Base-by-base conservation (phyloP, 1,140 invertebrate species). In the Battus philenor region DNA sequence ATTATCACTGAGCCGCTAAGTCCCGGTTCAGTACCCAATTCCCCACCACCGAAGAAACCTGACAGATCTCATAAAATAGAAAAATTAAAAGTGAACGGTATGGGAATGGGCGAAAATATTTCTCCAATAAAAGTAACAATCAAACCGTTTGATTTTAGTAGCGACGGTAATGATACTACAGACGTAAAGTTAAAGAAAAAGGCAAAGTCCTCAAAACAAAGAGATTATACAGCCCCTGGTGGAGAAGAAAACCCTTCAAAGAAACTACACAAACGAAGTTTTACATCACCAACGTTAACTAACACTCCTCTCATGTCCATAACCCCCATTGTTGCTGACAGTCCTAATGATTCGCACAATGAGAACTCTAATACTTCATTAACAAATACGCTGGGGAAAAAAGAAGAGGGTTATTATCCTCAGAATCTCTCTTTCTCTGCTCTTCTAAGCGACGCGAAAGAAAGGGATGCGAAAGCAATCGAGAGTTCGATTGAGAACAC, bases 61-160 rank as follows among this genome's bases (percentile, higher is more conserved):
- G 68, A 75, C 3, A 79, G 65, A 67, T 29, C 54, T 0, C 63
- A 62, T n/a, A 84, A 76, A 59, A 30, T 44, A 5, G 70, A 77
- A 4, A 79, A 69, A 44, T 17, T 54, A 1, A 59, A 68, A 44
- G 18, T 22, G 0, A 65, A 30, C 9, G 47, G 66, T 53, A 18
- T 60, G 4, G 43, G 44, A 8, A 54, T 50, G 0, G 10, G 66
- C 1, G 83, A 84, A 51, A 82, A 67, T 18, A 18, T 81, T 10
- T 86, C 86, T 4, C 87, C 88, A 0, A 87, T 89, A 2, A 90
- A 89, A 74, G 85, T 90, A 0, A 89, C 87, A 10, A 89, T 89
- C 33, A 90, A 90, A 73, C 87, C 88, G 1, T 78, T 89, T 36
- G 88, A 89, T 45, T 87, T 84, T 41, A 84, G 59, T 13, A 77